A percentile compares a stretch with the other conserved stretches of the same genome.
phyloP scores from a whole-genome alignment of 2,888 invertebrate genomes.

The Malacosoma neustria region DNA sequence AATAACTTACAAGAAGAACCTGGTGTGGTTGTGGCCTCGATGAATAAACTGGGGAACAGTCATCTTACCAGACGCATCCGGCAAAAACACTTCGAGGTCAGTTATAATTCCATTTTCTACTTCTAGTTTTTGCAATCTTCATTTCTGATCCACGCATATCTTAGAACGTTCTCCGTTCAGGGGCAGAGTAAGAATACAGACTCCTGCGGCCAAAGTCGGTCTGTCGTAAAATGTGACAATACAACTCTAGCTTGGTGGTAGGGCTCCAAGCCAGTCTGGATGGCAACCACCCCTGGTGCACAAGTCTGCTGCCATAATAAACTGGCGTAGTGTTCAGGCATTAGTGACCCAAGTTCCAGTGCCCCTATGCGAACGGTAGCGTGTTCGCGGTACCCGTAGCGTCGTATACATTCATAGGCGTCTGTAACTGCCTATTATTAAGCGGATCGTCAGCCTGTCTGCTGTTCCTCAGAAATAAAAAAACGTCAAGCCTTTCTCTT shows the following conservation, averaged over 20 bases:
- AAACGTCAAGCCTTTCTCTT: too few species aligned
- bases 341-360: neutral
- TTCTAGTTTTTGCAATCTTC: too few species aligned
- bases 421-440: neutral
- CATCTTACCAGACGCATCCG: conserved; percentile 31
- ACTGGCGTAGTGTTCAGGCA: neutral
- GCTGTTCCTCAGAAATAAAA: neutral
- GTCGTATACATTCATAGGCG: neutral
- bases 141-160: too few species aligned
- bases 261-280: neutral
- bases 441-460: neutral
- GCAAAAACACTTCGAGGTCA: conserved; percentile 39
- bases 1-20: conserved; percentile 36
- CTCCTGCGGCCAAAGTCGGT: neutral
- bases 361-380: neutral
- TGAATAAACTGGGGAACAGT: conserved; percentile 43
- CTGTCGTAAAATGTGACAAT: neutral
- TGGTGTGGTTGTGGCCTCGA: conserved; percentile 37
- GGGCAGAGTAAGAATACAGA: neutral
- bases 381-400: neutral
- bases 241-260: neutral
- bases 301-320: neutral
- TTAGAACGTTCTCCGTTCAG: too few species aligned
- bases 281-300: neutral
- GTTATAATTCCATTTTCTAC: too few species aligned